Evolutionary conservation across 1,140 invertebrate species (phyloP), one percentile per base, ranked within the genome.

Genomic region (Bradysia coprophila): DNA sequence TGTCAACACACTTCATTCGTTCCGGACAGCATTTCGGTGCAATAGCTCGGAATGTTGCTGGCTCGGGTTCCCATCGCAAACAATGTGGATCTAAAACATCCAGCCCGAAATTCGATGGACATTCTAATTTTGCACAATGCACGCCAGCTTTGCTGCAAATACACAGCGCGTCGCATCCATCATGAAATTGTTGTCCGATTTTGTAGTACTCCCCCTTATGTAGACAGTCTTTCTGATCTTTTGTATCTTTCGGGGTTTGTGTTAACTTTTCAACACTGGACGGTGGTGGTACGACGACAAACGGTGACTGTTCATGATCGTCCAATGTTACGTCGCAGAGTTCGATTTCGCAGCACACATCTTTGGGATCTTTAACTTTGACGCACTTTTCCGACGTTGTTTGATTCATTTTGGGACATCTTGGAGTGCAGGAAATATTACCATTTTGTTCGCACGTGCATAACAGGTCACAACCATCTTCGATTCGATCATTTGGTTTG

Each of bases 21-120:
- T 83, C 68, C 0, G 85, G 82, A 59, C 87, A 91, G 57, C 87
- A 91, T 46, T 79, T 73, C 0, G 87, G 86, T 8, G 81, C 72
- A 36, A 66, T 67, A 0, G 84, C 75, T 15, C 69, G 61, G 47
- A 81, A 81, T 52, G 78, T 64, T 0, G 74, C 66, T 0, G 82
- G 79, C 13, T 76, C 75, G 0, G 76, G 75, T 48, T 86, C 83
- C 88, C 88, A 92, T 45, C 79, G 71, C 1, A 90, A 55, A 55
- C 89, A 93, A 36, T 78, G 69, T 1, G 81, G 76, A 52, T 87
- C 78, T n/a, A 87, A 53, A 2, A 87, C 68, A 49, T 89, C 83
- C 11, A 88, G 59, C 1, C 81, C 85, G 46, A 83, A 85, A 46
- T 81, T 78, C 1, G 76, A 76, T 0, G 85, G 85, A 53, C 86